Evolutionary conservation across 2,888 invertebrate species (phyloP).

Genomic region (Catocala nupta): DNA sequence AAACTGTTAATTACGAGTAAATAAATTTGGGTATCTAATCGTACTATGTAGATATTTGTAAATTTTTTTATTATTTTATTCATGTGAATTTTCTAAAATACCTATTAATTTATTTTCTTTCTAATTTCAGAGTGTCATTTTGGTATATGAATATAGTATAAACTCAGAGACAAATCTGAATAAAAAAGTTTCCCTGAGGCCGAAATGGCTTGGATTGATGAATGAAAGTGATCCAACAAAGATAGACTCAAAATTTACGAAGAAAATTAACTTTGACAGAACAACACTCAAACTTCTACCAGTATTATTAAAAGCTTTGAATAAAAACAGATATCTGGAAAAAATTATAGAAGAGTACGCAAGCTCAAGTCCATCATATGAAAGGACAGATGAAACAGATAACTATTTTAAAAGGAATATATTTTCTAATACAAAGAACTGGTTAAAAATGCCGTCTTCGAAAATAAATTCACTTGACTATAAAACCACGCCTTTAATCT

Average conservation of each 20-base stretch:
- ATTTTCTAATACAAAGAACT: slow-evolving; percentile 60
- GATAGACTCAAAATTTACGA: slow-evolving; percentile 60
- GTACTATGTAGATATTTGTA: no score
- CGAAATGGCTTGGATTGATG: slow-evolving; percentile 66
- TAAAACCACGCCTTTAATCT: slow-evolving; percentile 67
- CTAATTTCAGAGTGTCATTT: slow-evolving; percentile 73
- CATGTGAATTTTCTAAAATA: background rate
- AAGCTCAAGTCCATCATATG: slow-evolving; percentile 53
- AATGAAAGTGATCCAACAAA: slow-evolving; percentile 61
- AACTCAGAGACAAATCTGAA: slow-evolving; percentile 51
- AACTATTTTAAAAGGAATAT: slow-evolving; percentile 59
- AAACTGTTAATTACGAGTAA: no score
- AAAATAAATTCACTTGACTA: slow-evolving; percentile 65
- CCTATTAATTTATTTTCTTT: slow-evolving; percentile 18
- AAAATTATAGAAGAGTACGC: slow-evolving; percentile 65
- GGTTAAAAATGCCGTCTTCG: slow-evolving; percentile 62
- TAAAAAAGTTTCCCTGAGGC: slow-evolving; percentile 45
- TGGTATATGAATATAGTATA: slow-evolving; percentile 73
- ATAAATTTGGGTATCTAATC: no score
- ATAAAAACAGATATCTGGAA: slow-evolving; percentile 66
- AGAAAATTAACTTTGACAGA: slow-evolving; percentile 62
- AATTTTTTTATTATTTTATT: background rate
- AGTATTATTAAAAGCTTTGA: slow-evolving; percentile 69
- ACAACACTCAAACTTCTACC: slow-evolving; percentile 69
- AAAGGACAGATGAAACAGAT: slow-evolving; percentile 58